Evolutionary conservation across 2,888 invertebrate species (phyloP), one percentile per base, ranked within the genome.

Genomic region (Lymantria dispar): DNA sequence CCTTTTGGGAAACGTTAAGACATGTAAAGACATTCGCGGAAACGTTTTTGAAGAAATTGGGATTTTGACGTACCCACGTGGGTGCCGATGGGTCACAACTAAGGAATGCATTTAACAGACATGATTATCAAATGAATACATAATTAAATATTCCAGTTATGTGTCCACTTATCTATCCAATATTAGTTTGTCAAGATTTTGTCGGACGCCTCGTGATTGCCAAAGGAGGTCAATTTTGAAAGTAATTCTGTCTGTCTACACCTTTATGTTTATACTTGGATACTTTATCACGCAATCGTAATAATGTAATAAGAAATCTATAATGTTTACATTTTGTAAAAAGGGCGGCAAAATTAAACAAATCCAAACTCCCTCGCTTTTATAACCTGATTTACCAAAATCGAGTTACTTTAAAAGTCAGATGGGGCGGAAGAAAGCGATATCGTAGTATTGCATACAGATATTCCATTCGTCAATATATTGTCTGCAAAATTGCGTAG

Each of bases 151-250:
- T 33, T 33, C 33, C 10, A 33, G 33, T 33, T 33, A 36, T 36
- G 38, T 33, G 33, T 40, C 33, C 33, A 47, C 33, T 47, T 41
- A 47, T 41, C 30, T 36, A 48, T 13, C 13, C 5, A 42, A 7
- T 38, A 39, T 47, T 40, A 48, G 37, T 36, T 56, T 45, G 51
- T 47, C 46, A 54, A 54, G 44, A 56, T 33, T 45, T 56, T 41
- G 47, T 48, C 46, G 10, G 45, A 30, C 37, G 43, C 45, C 45
- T 45, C 50, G 44, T 48, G 48, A 46, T 51, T 37, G 39, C 60
- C 47, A 65, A 84, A 81, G 74, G 77, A 84, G 85, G 83, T 80
- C 83, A 82, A 68, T 76, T 83, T 80, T 73, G 84, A 85, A 85
- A 85, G 85, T 64, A 56, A 60, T 58, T 56, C 48, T 56, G 57